Base-by-base conservation (phyloP, 2,888 invertebrate genomes). In the Lepidochitona cinerea region DNA sequence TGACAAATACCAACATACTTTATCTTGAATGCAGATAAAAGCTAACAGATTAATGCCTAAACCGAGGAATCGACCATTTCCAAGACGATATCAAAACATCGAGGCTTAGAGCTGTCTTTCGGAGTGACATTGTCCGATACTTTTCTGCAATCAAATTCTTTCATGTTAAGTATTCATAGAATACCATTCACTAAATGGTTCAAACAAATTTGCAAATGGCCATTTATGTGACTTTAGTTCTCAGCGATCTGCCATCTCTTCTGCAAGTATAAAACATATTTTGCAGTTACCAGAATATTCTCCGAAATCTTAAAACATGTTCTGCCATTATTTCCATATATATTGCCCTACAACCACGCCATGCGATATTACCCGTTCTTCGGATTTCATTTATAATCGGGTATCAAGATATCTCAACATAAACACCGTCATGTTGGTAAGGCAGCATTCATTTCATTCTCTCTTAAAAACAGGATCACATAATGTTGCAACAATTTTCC, bases 161-260 rank as follows among this genome's bases (percentile, higher is more conserved):
- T 80, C 23, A 80, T 81, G 1, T 71, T 81, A 18, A 83, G 83
- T 29, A 71, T 85, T 32, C 75, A 81, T 65, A 68, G 84, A 5
- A 85, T 84, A 26, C 78, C 82, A 7, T 83, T 83, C 69, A 82
- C 84, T 72, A 89, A 89, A 14, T 91, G 92, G 83, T 91, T 93
- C 70, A 90, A 89, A 74, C 90, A 90, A 80, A 92, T 93, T 29
- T n/a, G n/a, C 89, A 93, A 68, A 91, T 92, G 70, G 91, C 92
- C 37, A 92, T 92, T 1, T 93, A 92, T 78, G 86, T 91, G 29
- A 92, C 93, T 0, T 92, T 93, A 3, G 86, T 92, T 71, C 85
- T 93, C 72, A 92, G 92, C 65, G 90, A 93, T 33, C 77, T 92
- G n/a, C 87, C 93, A 23, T 92, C 92, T 77, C 81, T 93, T 29